Base-by-base conservation (phyloP, 1,140 invertebrate genomes). In the Diorhabda carinulata region DNA sequence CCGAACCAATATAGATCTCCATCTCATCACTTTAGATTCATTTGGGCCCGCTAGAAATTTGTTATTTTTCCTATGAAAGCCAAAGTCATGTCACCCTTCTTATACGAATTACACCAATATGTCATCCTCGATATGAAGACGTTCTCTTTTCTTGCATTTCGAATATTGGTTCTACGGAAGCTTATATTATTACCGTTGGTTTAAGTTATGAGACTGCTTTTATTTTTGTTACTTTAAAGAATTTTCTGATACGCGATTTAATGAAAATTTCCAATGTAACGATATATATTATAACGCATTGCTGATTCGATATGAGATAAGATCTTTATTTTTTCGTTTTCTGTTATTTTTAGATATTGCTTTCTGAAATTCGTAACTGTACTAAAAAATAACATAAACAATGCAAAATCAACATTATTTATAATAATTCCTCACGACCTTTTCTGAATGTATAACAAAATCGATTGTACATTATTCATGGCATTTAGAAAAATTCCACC, bases 41-140 rank as follows among this genome's bases (percentile, higher is more conserved):
- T 62, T 62, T 62, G 61, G 61, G 61, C 61, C 61, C n/a, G 41
- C 61, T 52, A 62, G 61, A 62, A 62, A 62, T 62, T 62, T 62
- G 61, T 62, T 62, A 62, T 62, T 62, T 10, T 44, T 43, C 41
- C 8, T 44, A 10, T 62, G 41, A n/a, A 62, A 43, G 61, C 43
- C 61, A 62, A 43, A 44, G 41, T 62, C 43, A 10, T 43, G 43
- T 62, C 61, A 62, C 61, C 61, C 43, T 62, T 62, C 41, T 44
- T 44, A 52, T 52, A 43, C 61, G 43, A 43, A 62, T 62, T 43
- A 44, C n/a, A 43, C 61, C 61, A 62, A 62, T 62, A 62, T 62
- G 61, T 62, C 61, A 62, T 62, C 61, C 43, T n/a, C 4, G 10
- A 62, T 62, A 62, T 62, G 61, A 9, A 44, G n/a, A 44, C 61